Conservation (phyloP, 2,888 invertebrate species). For the Nysson spinosus region DNA sequence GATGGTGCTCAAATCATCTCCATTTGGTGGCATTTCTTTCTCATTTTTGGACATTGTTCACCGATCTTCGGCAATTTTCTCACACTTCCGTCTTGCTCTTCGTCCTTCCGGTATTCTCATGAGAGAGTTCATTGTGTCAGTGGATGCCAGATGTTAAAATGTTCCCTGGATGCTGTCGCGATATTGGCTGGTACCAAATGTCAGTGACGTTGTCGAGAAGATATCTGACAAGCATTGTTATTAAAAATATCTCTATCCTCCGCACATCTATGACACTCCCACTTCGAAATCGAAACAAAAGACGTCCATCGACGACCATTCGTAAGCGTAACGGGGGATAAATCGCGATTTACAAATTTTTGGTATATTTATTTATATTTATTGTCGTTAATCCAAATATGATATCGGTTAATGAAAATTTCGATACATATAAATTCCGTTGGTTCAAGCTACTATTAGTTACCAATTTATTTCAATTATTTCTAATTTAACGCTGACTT, state of each 20-base stretch:
- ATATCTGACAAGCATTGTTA: constrained; percentile 73
- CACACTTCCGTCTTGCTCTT: constrained; percentile 5
- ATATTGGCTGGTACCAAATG: constrained; percentile 76
- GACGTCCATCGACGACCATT: background rate
- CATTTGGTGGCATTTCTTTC: no score
- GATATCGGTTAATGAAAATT: no score
- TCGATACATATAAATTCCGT: no score
- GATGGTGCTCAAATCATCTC: no score
- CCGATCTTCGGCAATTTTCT: no score
- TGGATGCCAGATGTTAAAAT: constrained; percentile 73
- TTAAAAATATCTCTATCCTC: constrained; percentile 63
- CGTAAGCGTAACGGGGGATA: constrained; percentile 4
- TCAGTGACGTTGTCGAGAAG: constrained; percentile 73
- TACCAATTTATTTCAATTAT: no score
- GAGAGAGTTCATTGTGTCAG: constrained; percentile 72
- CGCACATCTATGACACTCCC: constrained; percentile 8
- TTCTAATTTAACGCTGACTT: background rate
- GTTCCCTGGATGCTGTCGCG: constrained; percentile 56
- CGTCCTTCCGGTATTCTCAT: constrained; percentile 35
- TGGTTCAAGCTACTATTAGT: no score
- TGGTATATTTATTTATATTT: background rate
- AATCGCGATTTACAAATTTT: no score
- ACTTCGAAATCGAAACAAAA: constrained; percentile 39
- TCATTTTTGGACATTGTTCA: no score
- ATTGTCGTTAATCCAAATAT: no score